Evolutionary conservation across 2,113 vertebrate species (phyloP), one percentile per base, ranked within the genome.

Genomic region (Lontra canadensis): DNA sequence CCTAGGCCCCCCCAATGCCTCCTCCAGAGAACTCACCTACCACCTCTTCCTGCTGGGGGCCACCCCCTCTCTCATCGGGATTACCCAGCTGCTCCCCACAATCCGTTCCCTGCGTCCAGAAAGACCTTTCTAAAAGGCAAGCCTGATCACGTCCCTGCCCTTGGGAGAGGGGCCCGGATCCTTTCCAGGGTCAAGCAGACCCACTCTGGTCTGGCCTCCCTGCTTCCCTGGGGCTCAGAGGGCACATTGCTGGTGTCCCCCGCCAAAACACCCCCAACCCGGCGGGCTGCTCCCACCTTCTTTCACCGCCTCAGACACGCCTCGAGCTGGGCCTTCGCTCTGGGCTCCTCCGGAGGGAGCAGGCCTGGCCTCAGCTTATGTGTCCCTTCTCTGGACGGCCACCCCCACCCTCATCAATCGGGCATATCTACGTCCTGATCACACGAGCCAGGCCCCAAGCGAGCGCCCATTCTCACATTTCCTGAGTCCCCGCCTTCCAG

Each of bases 201-300:
- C 39, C 42, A 11, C 31, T 31, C 0, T 1, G 34, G 4, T 26
- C 12, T 44, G 88, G 44, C 31, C 65, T 65, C 18, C 5, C n/a
- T 0, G 31, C 47, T 67, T 11, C 10, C 61, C 12, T 1, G 2
- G 39, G 11, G 61, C 63, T 25, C 61, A 0, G 0, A 0, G 3
- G 31, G 65, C 20, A 57, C 23, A 9, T 36, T 0, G 10, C 25
- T 3, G 0, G 1, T 14, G 13, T 3, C 15, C n/a, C 21, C 29
- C 42, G 1, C 29, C 26, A 12, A 13, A 52, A 55, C 4, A 52
- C 14, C 29, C 61, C 29, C 63, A 65, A 11, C 25, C 59, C 25
- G 10, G 25, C 10, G 49, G 39, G 76, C 88, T 12, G 44, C 55
- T 79, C 21, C 10, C 2, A 29, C 12, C 42, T n/a, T 9, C 39